Base-by-base conservation (phyloP, 2,113 vertebrate genomes). In the Forbesichthys papilliferus region DNA sequence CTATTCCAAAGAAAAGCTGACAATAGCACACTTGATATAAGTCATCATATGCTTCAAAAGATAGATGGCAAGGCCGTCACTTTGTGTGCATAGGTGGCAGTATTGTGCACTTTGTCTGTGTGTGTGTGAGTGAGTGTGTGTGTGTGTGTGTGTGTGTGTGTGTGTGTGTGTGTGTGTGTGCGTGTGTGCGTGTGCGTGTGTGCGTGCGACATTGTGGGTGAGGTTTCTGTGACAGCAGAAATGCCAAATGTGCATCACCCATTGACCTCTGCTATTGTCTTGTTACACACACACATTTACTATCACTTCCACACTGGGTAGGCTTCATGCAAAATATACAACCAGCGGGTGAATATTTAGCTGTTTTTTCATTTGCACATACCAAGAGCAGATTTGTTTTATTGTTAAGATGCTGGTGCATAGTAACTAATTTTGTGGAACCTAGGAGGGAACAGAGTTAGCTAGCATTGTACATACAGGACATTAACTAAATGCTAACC, bases 11-110 rank as follows among this genome's bases (percentile, higher is more conserved):
- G 70, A 85, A 83, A 80, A 82, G 75, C 76, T 83, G 84, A 87
- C 87, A 83, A 77, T 71, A 68, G 73, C 74, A 77, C 68, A 74
- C 76, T 81, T 80, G 75, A 77, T 84, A 71, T 81, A 82, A 85
- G 83, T 83, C 74, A 60, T 53, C 20, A 78, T 74, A 75, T 71
- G 51, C 69, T 70, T 63, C 48, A 14, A 77, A 68, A 75, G 83
- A 84, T 74, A 64, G 69, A 78, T 84, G 81, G 79, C 74, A 88
- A 79, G 67, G 75, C 69, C 73, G 73, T 78, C 57, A 61, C n/a
- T 75, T 36, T 70, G 75, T 65, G 33, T 7, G 63, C 74, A 72
- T 79, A 64, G 46, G 75, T 69, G 76, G 67, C 6, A 18, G 8
- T 20, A 16, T 56, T 18, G 54, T 18, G 46, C 36, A 14, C 42